These are phyloP conservation scores for Scaptomyza caliginosa DNA, from an alignment of 2,888 invertebrate genomes.

Conservation along the genomic window DNA sequence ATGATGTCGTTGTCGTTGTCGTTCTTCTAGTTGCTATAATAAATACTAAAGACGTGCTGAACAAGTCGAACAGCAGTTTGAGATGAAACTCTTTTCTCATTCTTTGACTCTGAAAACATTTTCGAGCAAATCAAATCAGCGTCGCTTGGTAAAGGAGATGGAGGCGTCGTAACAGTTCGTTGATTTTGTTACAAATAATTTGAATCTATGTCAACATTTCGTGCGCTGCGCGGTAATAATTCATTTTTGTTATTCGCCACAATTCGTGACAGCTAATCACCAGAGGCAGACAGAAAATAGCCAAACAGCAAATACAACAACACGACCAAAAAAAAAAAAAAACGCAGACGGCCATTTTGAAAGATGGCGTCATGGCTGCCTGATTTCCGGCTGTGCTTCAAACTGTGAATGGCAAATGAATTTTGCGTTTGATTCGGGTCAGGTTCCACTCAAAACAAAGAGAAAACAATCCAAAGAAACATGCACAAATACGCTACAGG, in stretches of 20 bases:
- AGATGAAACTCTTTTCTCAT: conserved; percentile 32
- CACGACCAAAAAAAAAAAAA: not conserved
- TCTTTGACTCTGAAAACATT: conserved; percentile 1
- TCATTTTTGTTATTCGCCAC: conserved; percentile 73
- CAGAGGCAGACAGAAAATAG: conserved; percentile 45
- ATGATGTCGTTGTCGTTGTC: conserved; percentile 2
- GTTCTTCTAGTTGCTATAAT: conserved; percentile 4
- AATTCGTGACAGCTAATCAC: conserved; percentile 76
- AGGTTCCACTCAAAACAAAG: conserved; percentile 24
- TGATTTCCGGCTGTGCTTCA: conserved; percentile 65
- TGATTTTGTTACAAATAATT: conserved; percentile 75
- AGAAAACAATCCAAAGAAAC: not conserved
- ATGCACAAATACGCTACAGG: not conserved
- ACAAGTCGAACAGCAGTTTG: conserved; percentile 31
- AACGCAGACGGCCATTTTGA: conserved; percentile 60
- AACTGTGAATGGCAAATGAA: conserved; percentile 65
- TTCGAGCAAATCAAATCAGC: conserved; percentile 67
- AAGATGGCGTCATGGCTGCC: conserved; percentile 74
- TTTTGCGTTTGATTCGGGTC: conserved; percentile 56
- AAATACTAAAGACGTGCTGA: conserved; percentile 35
- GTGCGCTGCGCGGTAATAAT: conserved; percentile 67
- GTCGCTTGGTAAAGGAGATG: not conserved
- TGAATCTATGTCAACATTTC: conserved; percentile 78
- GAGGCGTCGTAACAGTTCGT: conserved; percentile 59
- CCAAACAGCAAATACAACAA: conserved; percentile 26